Conservation (phyloP, 1,140 invertebrate genomes). For the Drosophila erecta region DNA sequence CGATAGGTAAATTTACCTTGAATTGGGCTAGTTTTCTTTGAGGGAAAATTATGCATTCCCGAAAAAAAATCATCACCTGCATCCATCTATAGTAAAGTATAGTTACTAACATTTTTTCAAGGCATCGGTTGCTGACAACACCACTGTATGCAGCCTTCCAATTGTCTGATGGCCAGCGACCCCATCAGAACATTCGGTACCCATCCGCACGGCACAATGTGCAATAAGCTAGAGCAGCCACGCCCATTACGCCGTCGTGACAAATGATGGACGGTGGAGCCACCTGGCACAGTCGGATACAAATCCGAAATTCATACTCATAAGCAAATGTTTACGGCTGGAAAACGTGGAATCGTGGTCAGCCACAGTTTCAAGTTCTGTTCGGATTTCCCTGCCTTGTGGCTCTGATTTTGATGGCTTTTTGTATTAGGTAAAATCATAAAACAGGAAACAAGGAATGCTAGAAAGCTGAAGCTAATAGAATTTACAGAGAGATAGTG, state of each 20-base stretch:
- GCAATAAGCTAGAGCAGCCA: constrained; percentile 75
- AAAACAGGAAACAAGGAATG: too few species aligned
- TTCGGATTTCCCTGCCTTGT: not conserved
- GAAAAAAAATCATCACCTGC: too few species aligned
- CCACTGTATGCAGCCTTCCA: constrained; percentile 38
- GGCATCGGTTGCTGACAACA: not conserved
- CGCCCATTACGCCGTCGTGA: constrained; percentile 65
- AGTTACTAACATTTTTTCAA: too few species aligned
- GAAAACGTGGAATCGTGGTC: constrained; percentile 76
- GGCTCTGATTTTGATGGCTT: constrained; percentile 35
- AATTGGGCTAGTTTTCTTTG: too few species aligned
- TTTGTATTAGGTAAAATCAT: not conserved
- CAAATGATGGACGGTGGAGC: constrained; percentile 33
- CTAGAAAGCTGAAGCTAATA: too few species aligned
- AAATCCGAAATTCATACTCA: constrained; percentile 82
- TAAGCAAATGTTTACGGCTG: constrained; percentile 82
- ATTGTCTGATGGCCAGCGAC: constrained; percentile 46
- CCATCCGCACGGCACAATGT: constrained; percentile 73
- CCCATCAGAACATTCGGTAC: constrained; percentile 48
- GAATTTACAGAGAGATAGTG: too few species aligned
- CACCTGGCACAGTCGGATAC: constrained; percentile 66
- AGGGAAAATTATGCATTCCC: too few species aligned
- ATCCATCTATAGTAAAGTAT: too few species aligned
- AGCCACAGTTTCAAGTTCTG: constrained; percentile 45
- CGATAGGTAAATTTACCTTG: too few species aligned